phyloP scores from a whole-genome alignment of 2,797 vertebrate species.

The Myotis pilosus region DNA sequence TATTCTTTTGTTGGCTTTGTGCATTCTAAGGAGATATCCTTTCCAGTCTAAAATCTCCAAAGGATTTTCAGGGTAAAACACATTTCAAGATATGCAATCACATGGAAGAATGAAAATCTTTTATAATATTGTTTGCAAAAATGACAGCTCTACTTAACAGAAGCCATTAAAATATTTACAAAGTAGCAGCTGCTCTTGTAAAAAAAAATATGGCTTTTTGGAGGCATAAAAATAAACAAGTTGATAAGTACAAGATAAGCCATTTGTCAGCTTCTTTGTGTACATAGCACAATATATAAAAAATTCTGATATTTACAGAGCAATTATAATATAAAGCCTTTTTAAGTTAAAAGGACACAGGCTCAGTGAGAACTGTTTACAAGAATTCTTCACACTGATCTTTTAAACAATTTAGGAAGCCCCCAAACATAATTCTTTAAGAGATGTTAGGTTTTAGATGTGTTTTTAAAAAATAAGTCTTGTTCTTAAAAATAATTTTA shows the following conservation, averaged over 20 bases:
- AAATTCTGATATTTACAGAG: slow-evolving; percentile 72
- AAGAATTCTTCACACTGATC: slow-evolving; percentile 60
- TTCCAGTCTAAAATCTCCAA: slow-evolving; percentile 68
- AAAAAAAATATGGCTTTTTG: slow-evolving; percentile 72
- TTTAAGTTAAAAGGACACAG: slow-evolving; percentile 65
- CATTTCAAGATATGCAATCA: slow-evolving; percentile 74
- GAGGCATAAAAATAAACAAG: slow-evolving; percentile 83
- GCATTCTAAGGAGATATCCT: slow-evolving; percentile 64
- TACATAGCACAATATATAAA: slow-evolving; percentile 68
- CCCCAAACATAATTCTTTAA: slow-evolving; percentile 55
- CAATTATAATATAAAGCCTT: slow-evolving; percentile 65
- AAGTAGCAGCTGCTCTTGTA: slow-evolving; percentile 80
- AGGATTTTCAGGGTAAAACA: slow-evolving; percentile 74
- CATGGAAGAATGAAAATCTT: slow-evolving; percentile 77
- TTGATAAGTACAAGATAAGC: slow-evolving; percentile 82
- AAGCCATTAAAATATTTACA: slow-evolving; percentile 84
- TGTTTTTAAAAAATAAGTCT: background rate
- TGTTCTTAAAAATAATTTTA: slow-evolving; percentile 38
- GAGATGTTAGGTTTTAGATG: slow-evolving; percentile 26
- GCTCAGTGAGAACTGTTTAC: slow-evolving; percentile 29
- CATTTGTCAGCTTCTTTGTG: slow-evolving; percentile 78
- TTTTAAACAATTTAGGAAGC: slow-evolving; percentile 62
- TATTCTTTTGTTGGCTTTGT: slow-evolving; percentile 60
- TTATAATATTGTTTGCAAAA: slow-evolving; percentile 79
- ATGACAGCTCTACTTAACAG: slow-evolving; percentile 81